Base-by-base conservation (phyloP, 2,888 invertebrate species). In the Theodoxus fluviatilis region DNA sequence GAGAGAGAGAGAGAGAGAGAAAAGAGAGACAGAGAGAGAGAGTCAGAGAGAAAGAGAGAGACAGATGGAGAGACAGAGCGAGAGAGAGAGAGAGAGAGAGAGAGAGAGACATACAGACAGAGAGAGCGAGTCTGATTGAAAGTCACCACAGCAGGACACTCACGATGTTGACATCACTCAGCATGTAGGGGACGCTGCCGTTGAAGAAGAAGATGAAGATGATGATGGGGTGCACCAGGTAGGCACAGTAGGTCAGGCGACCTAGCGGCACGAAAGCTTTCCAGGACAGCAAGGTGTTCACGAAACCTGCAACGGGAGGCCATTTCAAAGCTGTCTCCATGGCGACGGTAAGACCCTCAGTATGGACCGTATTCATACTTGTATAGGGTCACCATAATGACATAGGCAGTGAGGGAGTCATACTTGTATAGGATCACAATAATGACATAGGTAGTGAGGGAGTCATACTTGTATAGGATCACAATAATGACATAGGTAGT, bases 251-350 rank as follows among this genome's bases (percentile, higher is more conserved):
- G 9, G 76, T 73, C n/a, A 78, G 72, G 40, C 75, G 37, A 31
- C 76, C 72, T 3, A 78, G 70, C n/a, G 78, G 76, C 22, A 73
- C 68, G 38, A 76, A 69, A 1, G 68, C 72, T 18, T 59, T 38
- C 78, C 76, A 78, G 0, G 79, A 77, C 33, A 79, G 68, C 6
- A 79, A 52, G n/a, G 66, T 69, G 65, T 79, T 76, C 7, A 78
- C 71, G 40, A 72, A 73, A 57, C 76, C 76, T 76, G 55, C 0
- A 72, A 71, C 9, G 18, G 6, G 18, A 25, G 9, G 33, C 22
- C 18, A 18, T 47, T 18, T 18, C 15, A 47, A 47, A 47, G 47
- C 1, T 47, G 47, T 18, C 47, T 47, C 57, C 25, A 55, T n/a
- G n/a, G n/a, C n/a, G n/a, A 49, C 12, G 22, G 22, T n/a, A n/a